Evolutionary conservation across 2,888 invertebrate species (phyloP), one percentile per base, ranked within the genome.

Genomic region (Drosophila picticornis): DNA sequence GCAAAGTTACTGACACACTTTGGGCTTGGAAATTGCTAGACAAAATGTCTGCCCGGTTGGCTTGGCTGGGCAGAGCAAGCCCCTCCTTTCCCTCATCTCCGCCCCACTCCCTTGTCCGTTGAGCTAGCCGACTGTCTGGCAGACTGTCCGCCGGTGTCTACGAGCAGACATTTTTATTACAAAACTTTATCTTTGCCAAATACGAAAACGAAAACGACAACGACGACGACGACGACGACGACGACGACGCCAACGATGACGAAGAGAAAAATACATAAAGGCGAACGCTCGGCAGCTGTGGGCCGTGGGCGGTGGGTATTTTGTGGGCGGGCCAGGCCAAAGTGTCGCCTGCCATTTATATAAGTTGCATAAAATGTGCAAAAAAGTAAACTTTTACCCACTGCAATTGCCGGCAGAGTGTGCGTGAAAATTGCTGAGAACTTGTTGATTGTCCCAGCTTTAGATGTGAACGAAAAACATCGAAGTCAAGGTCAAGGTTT

Each of bases 101-200:
- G 13, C 38, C 46, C 6, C 43, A 43, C 2, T 22, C 10, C 32
- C n/a, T 25, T 50, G 7, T 4, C 56, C 7, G 29, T 27, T 51
- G 29, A 51, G 11, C 29, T 29, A 27, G 19, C 48, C 50, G 53
- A 50, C 60, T 32, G 63, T 52, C 64, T 76, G 69, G 43, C 80
- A 64, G 72, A 77, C 61, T 57, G 72, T 83, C 74, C 80, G 81
- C 75, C 81, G 75, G 77, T 80, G 78, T 77, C 86, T 84, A 77
- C 83, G 69, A 79, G 76, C 90, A 88, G 88, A 88, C 90, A 90
- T 88, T 88, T 88, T 90, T 90, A 90, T 90, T 88, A 88, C 88
- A 88, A 90, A 88, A 88, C 88, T 88, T 88, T 88, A 88, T 88
- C 88, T 88, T 90, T 88, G 87, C 90, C 90, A 87, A 87, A 90